phyloP scores from a whole-genome alignment of 2,888 invertebrate species.

The Autographa pulchrina region DNA sequence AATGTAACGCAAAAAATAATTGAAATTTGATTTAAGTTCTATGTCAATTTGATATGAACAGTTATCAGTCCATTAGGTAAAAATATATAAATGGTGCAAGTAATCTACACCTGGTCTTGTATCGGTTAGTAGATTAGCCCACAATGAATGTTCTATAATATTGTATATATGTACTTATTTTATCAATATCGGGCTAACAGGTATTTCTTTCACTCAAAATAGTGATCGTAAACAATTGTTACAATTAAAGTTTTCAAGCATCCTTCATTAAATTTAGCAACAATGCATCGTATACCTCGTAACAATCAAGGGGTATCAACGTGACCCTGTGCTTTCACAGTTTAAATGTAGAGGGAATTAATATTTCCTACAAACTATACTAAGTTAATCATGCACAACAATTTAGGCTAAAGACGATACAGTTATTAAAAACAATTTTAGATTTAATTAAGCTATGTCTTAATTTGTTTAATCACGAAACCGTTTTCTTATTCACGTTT shows the following conservation, averaged over 20 bases:
- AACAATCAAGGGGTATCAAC: neutral
- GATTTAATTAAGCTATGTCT: slow-evolving; percentile 44
- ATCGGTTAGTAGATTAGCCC: neutral
- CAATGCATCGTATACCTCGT: too few relatives aligned
- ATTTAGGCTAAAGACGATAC: slow-evolving; percentile 48
- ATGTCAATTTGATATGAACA: neutral
- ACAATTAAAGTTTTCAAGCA: too few relatives aligned
- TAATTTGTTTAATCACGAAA: slow-evolving; percentile 49
- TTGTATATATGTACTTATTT: too few relatives aligned
- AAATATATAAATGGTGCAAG: too few relatives aligned
- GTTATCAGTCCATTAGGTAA: neutral
- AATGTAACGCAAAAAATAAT: neutral
- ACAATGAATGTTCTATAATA: too few relatives aligned
- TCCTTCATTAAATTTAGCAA: too few relatives aligned
- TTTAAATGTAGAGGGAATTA: slow-evolving; percentile 20
- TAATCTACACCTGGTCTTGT: too few relatives aligned
- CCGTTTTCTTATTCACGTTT: slow-evolving; percentile 46
- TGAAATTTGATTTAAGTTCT: neutral
- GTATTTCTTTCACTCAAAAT: too few relatives aligned
- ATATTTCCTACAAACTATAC: slow-evolving; percentile 25
- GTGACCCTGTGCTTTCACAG: slow-evolving; percentile 17
- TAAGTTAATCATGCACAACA: slow-evolving; percentile 31
- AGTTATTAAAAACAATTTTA: slow-evolving; percentile 51
- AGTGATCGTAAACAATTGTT: too few relatives aligned
- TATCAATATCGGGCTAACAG: too few relatives aligned